Evolutionary conservation across 2,797 vertebrate species (phyloP), one percentile per base, ranked within the genome.

Genomic region (Setipinna tenuifilis): DNA sequence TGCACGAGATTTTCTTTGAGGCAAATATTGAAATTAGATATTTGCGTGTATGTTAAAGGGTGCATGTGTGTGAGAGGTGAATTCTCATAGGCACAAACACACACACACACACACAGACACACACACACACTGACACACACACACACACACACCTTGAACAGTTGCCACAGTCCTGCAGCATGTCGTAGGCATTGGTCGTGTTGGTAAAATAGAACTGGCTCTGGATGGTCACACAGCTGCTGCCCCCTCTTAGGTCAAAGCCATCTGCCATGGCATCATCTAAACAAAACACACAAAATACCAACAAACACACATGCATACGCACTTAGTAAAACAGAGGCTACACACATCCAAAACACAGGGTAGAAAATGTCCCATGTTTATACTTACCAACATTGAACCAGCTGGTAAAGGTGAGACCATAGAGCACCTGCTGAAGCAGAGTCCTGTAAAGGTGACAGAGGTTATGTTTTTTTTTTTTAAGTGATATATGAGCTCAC

Each of bases 151-250:
- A 54, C 98, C 98, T 97, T 90, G 98, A 99, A 93, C 98, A 99
- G 95, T 99, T 99, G 59, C 97, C 98, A 28, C 98, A 99, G 95
- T 99, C 98, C 82, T 99, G 98, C 91, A 99, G 97, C 88, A 97
- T 93, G 0, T 97, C 98, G 93, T 98, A 99, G 68, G 97, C 97
- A 92, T 97, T 96, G 25, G 97, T 98, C 92, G 96, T 96, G 54
- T 97, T 97, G 90, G 97, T 98, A 89, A 99, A 99, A 92, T 97
- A 99, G 93, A 98, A 99, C 94, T 99, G 98, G 6, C 98, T 99
- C 90, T 99, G 97, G 89, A 98, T 98, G 94, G 97, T 97, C 92
- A 99, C 97, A 91, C 98, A 99, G 92, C 95, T 95, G 92, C 95
- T 95, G 71, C 96, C 98, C 88, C 97, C 96, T 83, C 96, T 96